Evolutionary conservation across 53 echinoderm and acorn worm species (phyloP).

Genomic region (Holothuria leucospilota): DNA sequence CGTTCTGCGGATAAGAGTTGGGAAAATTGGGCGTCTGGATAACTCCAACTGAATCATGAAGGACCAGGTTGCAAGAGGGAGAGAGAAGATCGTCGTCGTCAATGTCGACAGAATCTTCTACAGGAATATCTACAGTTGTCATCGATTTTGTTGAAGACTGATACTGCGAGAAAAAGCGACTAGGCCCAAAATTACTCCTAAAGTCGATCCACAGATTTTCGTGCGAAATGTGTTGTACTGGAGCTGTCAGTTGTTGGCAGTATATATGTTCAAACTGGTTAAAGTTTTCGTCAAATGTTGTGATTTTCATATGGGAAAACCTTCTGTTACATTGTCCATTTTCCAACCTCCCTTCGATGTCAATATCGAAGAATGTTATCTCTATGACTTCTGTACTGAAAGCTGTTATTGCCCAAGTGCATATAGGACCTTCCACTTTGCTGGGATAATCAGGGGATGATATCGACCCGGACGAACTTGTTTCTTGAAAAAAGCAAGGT

Average conservation of each 20-base stretch:
- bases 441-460: slow-evolving; percentile 27
- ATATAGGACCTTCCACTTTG: slow-evolving; percentile 26
- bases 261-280: slow-evolving; percentile 31
- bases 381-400: slow-evolving; percentile 18
- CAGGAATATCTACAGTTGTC: background rate
- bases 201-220: slow-evolving; percentile 41
- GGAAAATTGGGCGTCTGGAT: slow-evolving; percentile 47
- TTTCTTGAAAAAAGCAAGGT: slow-evolving; percentile 32
- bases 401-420: slow-evolving; percentile 33
- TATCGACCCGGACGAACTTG: slow-evolving; percentile 19
- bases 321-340: slow-evolving; percentile 8
- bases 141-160: background rate
- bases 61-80: slow-evolving; percentile 5
- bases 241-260: background rate
- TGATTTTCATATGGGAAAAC: slow-evolving; percentile 17
- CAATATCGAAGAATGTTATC: slow-evolving; percentile 24
- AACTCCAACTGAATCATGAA: slow-evolving; percentile 28
- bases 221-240: background rate
- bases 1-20: background rate
- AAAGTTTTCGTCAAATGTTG: slow-evolving; percentile 33
- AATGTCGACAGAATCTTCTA: background rate
- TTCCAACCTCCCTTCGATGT: slow-evolving; percentile 1
- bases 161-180: background rate
- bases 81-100: background rate
- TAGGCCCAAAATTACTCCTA: slow-evolving; percentile 13